Base-by-base conservation (phyloP, 2,797 vertebrate genomes). In the Micropoecilia bifurca region DNA sequence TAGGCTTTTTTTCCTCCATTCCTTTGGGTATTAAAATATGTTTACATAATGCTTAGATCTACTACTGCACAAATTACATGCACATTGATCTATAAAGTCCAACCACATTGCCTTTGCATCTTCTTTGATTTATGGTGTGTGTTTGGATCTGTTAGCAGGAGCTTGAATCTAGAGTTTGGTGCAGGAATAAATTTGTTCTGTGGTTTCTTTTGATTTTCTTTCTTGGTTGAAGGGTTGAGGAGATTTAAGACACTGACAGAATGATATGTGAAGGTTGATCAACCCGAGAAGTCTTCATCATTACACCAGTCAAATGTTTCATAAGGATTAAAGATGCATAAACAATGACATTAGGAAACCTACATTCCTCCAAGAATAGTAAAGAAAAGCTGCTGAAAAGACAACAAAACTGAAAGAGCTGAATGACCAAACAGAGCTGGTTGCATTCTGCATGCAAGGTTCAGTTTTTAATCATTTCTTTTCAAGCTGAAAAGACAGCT, bases 41-140 rank as follows among this genome's bases (percentile, higher is more conserved):
- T 92, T 92, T 92, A 91, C 87, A 86, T 84, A 85, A 74, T 73
- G 73, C 79, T 83, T 66, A 59, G 85, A 92, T 92, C 85, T 89
- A 82, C 85, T 89, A 78, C 81, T 79, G 79, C 81, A 85, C 89
- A 92, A 88, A 93, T 94, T 90, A 93, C 85, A 93, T 81, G 86
- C 90, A 87, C 83, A 87, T 88, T 74, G 84, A 90, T 83, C 88
- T 85, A 88, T 87, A 91, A 93, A 94, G 82, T 87, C 79, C 77
- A 90, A 88, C 90, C 90, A 91, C 87, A 93, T 50, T 91, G 90
- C 81, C 78, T 75, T 81, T 86, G 86, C 86, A 86, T 79, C 87
- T 86, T 83, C 87, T 90, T 85, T 85, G 89, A 92, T 88, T 92
- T 85, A 90, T 69, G 73, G 79, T 71, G 68, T 80, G 76, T 85